These are phyloP conservation scores for Epizoanthus ramosus DNA, from an alignment of 92 coral and sea anemone species.

Conservation along the genomic window DNA sequence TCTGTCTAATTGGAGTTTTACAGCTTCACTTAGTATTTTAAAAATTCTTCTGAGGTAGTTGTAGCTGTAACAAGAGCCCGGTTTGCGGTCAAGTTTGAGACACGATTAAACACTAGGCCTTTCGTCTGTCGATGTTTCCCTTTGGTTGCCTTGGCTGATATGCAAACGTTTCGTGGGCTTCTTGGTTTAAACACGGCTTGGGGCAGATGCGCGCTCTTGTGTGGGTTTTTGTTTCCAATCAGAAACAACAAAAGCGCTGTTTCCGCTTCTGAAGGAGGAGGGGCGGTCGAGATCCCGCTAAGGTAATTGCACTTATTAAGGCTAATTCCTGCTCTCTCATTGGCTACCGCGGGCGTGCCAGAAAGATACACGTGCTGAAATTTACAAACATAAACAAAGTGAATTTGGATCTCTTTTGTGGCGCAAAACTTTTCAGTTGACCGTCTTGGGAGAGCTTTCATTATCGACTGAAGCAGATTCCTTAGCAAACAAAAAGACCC, in stretches of 20 bases:
- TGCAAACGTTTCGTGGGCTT: constrained; percentile 38
- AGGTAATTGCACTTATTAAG: constrained; percentile 60
- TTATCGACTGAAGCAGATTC: neutral
- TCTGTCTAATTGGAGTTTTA: too few relatives aligned
- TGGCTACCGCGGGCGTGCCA: constrained; percentile 44
- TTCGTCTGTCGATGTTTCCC: neutral
- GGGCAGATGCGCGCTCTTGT: constrained; percentile 67
- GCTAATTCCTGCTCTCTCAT: constrained; percentile 42
- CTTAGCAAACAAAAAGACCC: neutral
- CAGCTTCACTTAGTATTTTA: too few relatives aligned
- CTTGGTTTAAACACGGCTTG: constrained; percentile 41
- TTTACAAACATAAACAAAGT: constrained; percentile 59
- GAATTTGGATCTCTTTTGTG: constrained; percentile 8
- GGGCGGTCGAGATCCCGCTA: constrained; percentile 43
- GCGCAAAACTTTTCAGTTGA: neutral
- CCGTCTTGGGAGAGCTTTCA: constrained; percentile 9
- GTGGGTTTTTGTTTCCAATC: constrained; percentile 78
- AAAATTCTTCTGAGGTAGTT: neutral
- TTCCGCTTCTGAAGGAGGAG: constrained; percentile 78
- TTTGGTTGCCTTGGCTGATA: constrained; percentile 35
- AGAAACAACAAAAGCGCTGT: constrained; percentile 73
- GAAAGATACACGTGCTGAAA: constrained; percentile 67
- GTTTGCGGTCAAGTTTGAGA: neutral
- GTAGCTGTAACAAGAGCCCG: neutral
- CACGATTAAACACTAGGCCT: neutral